Evolutionary conservation across 2,888 invertebrate species (phyloP).

Genomic region (Baronia brevicornis): DNA sequence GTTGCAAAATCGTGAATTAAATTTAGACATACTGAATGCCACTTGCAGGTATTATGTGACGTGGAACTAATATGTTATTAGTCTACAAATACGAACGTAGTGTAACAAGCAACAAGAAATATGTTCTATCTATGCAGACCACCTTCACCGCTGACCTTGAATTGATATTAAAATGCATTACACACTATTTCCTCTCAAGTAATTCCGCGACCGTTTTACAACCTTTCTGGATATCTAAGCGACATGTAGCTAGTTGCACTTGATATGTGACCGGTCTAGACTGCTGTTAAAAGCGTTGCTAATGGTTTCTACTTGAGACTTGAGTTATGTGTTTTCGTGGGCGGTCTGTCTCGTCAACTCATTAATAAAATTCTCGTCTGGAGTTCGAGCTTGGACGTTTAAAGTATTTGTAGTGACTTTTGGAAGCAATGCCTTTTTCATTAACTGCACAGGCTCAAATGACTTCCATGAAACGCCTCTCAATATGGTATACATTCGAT

Average conservation of each 20-base stretch:
- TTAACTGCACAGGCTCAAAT: not conserved
- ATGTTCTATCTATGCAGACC: slow-evolving; percentile 53
- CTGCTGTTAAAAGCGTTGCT: not conserved
- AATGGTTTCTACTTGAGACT: slow-evolving; percentile 1
- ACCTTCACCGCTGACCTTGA: slow-evolving; percentile 62
- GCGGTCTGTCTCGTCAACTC: too few species aligned
- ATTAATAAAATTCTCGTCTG: too few species aligned
- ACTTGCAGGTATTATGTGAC: not conserved
- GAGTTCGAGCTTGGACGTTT: slow-evolving; percentile 1
- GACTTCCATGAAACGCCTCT: not conserved
- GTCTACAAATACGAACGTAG: slow-evolving; percentile 29
- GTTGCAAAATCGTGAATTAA: too few species aligned
- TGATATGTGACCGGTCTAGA: slow-evolving; percentile 1
- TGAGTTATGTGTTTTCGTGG: slow-evolving; percentile 4
- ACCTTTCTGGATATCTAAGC: slow-evolving; percentile 21
- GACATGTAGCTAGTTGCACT: not conserved
- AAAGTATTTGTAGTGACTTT: slow-evolving; percentile 1
- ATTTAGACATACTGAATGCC: slow-evolving; percentile 1
- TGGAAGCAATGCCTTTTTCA: slow-evolving; percentile 1
- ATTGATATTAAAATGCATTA: slow-evolving; percentile 31
- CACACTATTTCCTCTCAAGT: slow-evolving; percentile 51
- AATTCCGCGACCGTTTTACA: slow-evolving; percentile 47
- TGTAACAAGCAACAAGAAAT: slow-evolving; percentile 39
- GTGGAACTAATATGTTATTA: slow-evolving; percentile 9
- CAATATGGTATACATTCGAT: too few species aligned